A percentile compares a stretch with the other conserved stretches of the same genome.
Conservation (phyloP, 2,797 vertebrate genomes). For the Eleutherodactylus coqui region DNA sequence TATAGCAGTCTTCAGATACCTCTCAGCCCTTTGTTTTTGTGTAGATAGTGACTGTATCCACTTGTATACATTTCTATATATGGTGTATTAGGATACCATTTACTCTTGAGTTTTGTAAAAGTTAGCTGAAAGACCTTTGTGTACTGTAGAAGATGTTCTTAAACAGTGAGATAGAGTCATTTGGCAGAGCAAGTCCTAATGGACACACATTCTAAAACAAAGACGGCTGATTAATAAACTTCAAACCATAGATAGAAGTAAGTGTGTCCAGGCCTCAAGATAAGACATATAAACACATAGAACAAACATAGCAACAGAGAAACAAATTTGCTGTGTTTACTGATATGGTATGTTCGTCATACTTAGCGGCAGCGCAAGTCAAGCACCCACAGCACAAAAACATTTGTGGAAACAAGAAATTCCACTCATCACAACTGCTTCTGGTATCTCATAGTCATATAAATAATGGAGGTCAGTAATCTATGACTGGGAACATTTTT, state of each 20-base stretch:
- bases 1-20: background rate
- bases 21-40: background rate
- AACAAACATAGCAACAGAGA: constrained; percentile 62
- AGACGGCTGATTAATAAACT: constrained; percentile 48
- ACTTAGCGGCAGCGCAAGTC: constrained; percentile 49
- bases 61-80: constrained; percentile 46
- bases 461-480: constrained; percentile 43
- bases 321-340: constrained; percentile 56
- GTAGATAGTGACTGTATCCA: background rate
- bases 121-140: constrained; percentile 32
- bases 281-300: constrained; percentile 60
- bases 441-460: constrained; percentile 37
- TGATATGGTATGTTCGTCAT: constrained; percentile 52
- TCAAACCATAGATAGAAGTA: constrained; percentile 57
- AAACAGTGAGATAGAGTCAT: constrained; percentile 60
- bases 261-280: constrained; percentile 53
- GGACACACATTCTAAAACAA: constrained; percentile 54
- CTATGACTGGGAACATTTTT: background rate
- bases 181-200: constrained; percentile 51
- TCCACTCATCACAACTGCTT: constrained; percentile 19
- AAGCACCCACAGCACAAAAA: constrained; percentile 57
- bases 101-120: constrained; percentile 1
- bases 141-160: constrained; percentile 61
- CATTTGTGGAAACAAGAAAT: constrained; percentile 46
- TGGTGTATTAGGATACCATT: background rate